A percentile compares a stretch with the other conserved stretches of the same genome.
Conservation (phyloP, 2,797 vertebrate species). For the Arnoldichthys spilopterus region DNA sequence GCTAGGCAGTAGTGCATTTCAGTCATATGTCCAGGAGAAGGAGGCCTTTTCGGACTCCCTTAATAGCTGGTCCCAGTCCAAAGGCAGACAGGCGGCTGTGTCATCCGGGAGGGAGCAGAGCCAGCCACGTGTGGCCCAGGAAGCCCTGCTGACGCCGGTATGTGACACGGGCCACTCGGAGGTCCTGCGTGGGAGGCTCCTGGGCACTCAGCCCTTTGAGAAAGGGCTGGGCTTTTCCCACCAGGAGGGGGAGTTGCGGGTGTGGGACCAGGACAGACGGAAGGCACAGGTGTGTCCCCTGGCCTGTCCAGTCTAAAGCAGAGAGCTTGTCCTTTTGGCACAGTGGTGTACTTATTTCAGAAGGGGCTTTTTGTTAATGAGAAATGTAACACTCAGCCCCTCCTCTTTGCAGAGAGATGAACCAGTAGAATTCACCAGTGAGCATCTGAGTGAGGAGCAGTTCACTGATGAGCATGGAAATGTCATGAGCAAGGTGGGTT, state of each 20-base stretch:
- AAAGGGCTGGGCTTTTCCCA: constrained; percentile 68
- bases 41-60: constrained; percentile 70
- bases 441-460: constrained; percentile 75
- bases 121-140: constrained; percentile 73
- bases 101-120: constrained; percentile 67
- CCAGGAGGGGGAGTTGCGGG: constrained; percentile 64
- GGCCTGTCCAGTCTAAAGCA: constrained; percentile 35
- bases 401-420: constrained; percentile 53
- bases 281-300: constrained; percentile 69
- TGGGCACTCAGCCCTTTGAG: constrained; percentile 73
- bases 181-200: constrained; percentile 75
- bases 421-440: constrained; percentile 42
- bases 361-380: background rate
- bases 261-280: constrained; percentile 74
- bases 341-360: constrained; percentile 17
- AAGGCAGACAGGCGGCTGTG: constrained; percentile 43
- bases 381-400: background rate
- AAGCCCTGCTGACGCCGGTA: constrained; percentile 75
- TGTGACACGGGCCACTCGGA: constrained; percentile 79
- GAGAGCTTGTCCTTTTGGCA: constrained; percentile 18
- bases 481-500: constrained; percentile 84
- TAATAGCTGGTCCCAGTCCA: constrained; percentile 69
- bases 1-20: constrained; percentile 82
- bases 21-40: constrained; percentile 82
- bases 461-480: constrained; percentile 89